Percentiles rank a stretch among this genome's conserved stretches.
Evolutionary conservation across 2,113 vertebrate genomes (phyloP).

Genomic region (Capricornis sumatraensis): DNA sequence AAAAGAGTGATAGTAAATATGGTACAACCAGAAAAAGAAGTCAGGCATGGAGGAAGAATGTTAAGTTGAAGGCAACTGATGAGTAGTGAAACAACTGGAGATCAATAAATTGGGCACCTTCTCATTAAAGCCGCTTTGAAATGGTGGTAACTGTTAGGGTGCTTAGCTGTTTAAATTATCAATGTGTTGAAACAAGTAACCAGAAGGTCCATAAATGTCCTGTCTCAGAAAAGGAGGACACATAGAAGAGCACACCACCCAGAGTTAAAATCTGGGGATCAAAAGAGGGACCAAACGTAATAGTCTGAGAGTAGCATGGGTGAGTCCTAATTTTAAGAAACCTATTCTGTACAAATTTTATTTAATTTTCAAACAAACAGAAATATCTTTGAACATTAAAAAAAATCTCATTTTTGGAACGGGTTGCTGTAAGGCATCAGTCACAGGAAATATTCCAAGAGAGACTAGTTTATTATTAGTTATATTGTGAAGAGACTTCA

Average conservation of each 20-base stretch:
- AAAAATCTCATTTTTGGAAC: neutral
- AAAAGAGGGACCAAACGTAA: neutral
- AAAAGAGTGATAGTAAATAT: neutral
- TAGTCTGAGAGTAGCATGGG: neutral
- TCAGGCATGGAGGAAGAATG: neutral
- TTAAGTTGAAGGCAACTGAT: neutral
- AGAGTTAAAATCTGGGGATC: neutral
- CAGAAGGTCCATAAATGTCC: neutral
- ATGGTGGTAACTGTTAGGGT: neutral
- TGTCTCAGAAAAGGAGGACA: neutral
- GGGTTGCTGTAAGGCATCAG: neutral
- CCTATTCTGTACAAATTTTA: neutral
- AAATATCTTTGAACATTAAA: neutral
- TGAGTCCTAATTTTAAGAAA: neutral
- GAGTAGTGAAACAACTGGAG: neutral
- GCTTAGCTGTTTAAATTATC: neutral
- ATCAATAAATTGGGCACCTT: neutral
- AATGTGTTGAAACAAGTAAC: neutral
- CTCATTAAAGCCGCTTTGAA: neutral
- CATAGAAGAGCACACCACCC: neutral
- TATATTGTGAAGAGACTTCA: neutral
- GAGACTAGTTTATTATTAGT: neutral
- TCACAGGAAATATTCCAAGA: neutral
- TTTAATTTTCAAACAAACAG: neutral
- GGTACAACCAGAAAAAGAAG: neutral